Conservation (phyloP, 2,797 vertebrate genomes). For the Melanotaenia trifasciata region DNA sequence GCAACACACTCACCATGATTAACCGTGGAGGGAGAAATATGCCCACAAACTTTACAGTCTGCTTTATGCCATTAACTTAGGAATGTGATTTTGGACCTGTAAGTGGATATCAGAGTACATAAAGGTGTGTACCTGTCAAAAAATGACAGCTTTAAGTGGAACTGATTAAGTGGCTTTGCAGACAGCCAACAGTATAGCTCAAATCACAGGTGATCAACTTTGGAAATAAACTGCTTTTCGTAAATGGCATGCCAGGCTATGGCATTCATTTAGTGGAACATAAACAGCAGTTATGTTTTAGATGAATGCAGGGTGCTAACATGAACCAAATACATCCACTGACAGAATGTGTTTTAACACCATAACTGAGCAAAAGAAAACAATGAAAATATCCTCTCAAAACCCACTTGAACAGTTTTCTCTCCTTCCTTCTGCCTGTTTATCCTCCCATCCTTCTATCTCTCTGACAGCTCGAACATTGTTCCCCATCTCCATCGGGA, state of each 20-base stretch:
- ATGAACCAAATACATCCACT: constrained; percentile 44
- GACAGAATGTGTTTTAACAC: constrained; percentile 39
- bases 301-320: constrained; percentile 33
- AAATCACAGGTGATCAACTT: constrained; percentile 30
- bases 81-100: background rate
- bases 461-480: constrained; percentile 75
- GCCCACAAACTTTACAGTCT: constrained; percentile 3
- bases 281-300: constrained; percentile 33
- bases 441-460: constrained; percentile 81
- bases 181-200: constrained; percentile 15
- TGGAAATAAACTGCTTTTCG: constrained; percentile 9
- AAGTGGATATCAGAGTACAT: background rate
- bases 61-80: constrained; percentile 8
- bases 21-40: constrained; percentile 7
- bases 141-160: background rate
- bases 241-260: constrained; percentile 25
- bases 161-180: constrained; percentile 15
- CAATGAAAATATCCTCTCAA: constrained; percentile 29
- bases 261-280: constrained; percentile 20
- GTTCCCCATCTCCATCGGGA: constrained; percentile 67
- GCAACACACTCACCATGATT: constrained; percentile 31
- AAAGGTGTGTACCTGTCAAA: background rate
- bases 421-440: constrained; percentile 56
- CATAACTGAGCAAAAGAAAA: constrained; percentile 32
- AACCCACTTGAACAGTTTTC: constrained; percentile 24